Base-by-base conservation (phyloP, 2,888 invertebrate genomes). In the Trimorus sp. region DNA sequence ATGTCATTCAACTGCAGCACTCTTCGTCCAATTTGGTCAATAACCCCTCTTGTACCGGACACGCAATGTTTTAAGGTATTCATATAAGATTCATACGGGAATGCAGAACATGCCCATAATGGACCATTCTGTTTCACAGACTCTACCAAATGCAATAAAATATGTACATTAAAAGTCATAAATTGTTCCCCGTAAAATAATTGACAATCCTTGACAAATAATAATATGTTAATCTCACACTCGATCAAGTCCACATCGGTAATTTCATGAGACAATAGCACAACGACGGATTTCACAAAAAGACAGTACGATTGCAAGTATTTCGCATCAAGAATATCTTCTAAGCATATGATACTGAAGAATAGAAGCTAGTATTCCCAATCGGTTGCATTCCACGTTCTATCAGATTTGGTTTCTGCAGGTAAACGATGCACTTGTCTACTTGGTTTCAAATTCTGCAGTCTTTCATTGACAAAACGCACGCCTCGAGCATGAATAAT, bases 291-390 rank as follows among this genome's bases (percentile, higher is more conserved):
- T 66, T 78, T 78, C 0, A 71, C 66, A 1, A 78, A 54, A 16
- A 60, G 42, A 38, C 70, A 54, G 15, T 58, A 71, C 4, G 71
- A 71, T 45, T 62, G 37, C 7, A 71, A 40, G 40, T 62, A 71
- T 14, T 62, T n/a, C 7, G n/a, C n/a, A 59, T 59, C 12, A n/a
- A 59, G 14, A n/a, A 70, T 49, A 14, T 51, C 70, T 14, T 14
- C 51, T 40, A 70, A 79, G 37, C 79, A 83, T 11, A 73, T 79
- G 7, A 83, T 45, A 37, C 78, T 83, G 14, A 69, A 82, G 65
- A 74, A 56, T 9, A 82, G 12, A 0, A 83, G 53, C 80, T 83
- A 84, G 9, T 66, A 82, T 51, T 68, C 75, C 70, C 74, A 79
- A 45, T 84, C 79, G 0, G 76, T 37, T 7, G 81, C 79, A 45